phyloP scores from a whole-genome alignment of 92 coral and sea anemone genomes.

The Zoanthus sociatus region DNA sequence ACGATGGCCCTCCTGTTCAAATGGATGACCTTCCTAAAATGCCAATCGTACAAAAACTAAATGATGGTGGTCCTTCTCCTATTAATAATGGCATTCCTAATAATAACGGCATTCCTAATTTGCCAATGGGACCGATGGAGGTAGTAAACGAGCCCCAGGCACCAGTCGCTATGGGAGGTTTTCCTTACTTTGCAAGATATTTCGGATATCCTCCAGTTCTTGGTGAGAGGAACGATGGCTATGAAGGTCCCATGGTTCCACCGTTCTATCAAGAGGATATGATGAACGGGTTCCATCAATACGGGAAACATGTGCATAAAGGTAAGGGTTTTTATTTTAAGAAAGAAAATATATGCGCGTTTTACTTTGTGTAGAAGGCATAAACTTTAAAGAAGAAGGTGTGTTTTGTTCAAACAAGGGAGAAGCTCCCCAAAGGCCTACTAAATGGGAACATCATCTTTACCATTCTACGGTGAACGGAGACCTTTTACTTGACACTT shows the following conservation, averaged over 20 bases:
- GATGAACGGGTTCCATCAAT: slow-evolving; percentile 4
- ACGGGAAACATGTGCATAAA: neutral
- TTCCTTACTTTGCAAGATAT: neutral
- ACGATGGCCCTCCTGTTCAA: neutral
- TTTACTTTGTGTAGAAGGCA: no score
- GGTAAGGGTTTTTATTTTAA: neutral
- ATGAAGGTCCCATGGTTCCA: neutral
- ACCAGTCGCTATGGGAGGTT: neutral
- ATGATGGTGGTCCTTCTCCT: neutral
- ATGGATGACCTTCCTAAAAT: neutral
- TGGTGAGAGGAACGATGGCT: slow-evolving; percentile 2
- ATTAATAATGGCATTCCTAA: neutral
- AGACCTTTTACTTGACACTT: no score
- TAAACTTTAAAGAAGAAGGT: no score
- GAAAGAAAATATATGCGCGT: neutral
- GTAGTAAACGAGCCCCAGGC: neutral
- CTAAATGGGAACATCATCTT: no score
- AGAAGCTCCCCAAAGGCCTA: no score
- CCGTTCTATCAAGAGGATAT: slow-evolving; percentile 6
- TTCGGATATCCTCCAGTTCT: slow-evolving; percentile 1
- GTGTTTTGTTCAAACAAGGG: no score
- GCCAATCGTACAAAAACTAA: neutral
- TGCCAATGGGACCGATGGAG: slow-evolving; percentile 21
- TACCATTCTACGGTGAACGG: no score
- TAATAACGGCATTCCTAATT: neutral